Base-by-base conservation (phyloP, 2,113 vertebrate species). In the Dipodomys merriami region DNA sequence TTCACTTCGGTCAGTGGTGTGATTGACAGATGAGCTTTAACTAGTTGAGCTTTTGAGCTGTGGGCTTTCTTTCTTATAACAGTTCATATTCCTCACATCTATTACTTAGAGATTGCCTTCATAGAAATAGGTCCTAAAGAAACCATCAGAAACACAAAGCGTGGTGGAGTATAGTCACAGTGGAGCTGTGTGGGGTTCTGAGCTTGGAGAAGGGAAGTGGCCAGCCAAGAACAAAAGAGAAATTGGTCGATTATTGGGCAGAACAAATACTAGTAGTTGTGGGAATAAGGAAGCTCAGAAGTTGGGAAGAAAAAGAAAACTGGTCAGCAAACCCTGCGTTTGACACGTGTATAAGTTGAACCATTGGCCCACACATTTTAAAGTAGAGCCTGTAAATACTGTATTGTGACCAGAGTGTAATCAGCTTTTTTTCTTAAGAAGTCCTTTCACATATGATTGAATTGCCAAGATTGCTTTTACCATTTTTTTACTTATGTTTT, bases 141-240 rank as follows among this genome's bases (percentile, higher is more conserved):
- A 90, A 88, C 64, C 57, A 91, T 79, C 86, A 86, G 22, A 91
- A 60, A 77, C 25, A 19, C 64, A 90, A 91, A 95, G 69, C 89
- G 62, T 33, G 90, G 84, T 29, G 69, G 46, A 13, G 44, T 62
- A 39, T 57, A 44, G 44, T 73, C 67, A 80, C 49, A 73, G 25
- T 46, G n/a, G n/a, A n/a, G n/a, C n/a, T n/a, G n/a, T n/a, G n/a
- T n/a, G 12, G 53, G 25, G 27, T 62, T 88, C 22, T 64, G 67
- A 91, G 30, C 33, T 22, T 0, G 23, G 86, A 76, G 76, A 83
- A 46, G 86, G 19, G 77, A 83, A 81, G 68, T n/a, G 20, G 57
- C n/a, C 39, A 46, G 15, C 46, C 22, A 49, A 91, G 30, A 39
- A 81, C 62, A 84, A 82, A 91, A 71, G 73, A 49, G 1, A 83